phyloP scores from a whole-genome alignment of 2,888 invertebrate genomes.

The Papilio gigon region DNA sequence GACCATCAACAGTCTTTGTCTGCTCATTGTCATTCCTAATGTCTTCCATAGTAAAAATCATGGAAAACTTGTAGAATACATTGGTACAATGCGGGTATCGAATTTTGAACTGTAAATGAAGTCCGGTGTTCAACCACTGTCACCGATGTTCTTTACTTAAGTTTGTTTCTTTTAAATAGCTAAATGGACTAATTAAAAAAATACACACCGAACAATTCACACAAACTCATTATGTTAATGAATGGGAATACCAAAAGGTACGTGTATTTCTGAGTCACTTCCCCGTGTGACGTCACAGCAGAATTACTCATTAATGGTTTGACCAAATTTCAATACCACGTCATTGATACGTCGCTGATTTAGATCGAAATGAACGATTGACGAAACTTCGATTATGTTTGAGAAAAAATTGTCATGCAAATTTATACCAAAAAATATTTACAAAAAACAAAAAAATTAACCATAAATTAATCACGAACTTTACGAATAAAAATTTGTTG shows the following conservation, averaged over 20 bases:
- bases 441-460: no score
- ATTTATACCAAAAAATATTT: neutral
- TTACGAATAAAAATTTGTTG: no score
- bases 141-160: no score
- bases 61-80: no score
- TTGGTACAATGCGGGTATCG: no score
- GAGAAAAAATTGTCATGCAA: neutral
- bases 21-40: no score
- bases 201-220: constrained; percentile 17
- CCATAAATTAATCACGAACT: no score
- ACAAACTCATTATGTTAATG: constrained; percentile 33
- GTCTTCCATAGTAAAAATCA: no score
- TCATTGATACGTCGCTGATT: neutral
- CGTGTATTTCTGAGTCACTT: constrained; percentile 35
- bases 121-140: no score
- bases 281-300: constrained; percentile 35
- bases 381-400: neutral
- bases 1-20: no score
- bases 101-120: no score
- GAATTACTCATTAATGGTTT: neutral
- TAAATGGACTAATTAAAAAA: no score
- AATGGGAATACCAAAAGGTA: constrained; percentile 37
- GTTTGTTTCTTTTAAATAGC: neutral
- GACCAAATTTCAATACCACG: constrained; percentile 8
- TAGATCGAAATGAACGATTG: neutral